Conservation (phyloP, 2,113 vertebrate species). For the Rhagologus leucostigma region DNA sequence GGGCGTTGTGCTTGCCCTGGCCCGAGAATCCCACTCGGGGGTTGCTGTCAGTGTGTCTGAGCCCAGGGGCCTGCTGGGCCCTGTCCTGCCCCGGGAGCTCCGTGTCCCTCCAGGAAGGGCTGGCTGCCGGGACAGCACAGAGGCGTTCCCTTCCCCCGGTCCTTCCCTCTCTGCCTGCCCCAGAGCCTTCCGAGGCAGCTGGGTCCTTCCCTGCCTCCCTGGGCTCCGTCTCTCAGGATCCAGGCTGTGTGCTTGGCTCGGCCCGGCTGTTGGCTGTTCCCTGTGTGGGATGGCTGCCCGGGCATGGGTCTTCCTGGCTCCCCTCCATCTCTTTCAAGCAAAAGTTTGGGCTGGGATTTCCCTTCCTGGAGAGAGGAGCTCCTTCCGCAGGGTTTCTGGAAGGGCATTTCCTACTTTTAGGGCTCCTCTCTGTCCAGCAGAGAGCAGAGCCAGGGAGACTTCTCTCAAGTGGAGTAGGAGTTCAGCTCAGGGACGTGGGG, state of each 20-base stretch:
- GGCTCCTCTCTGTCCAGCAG: not conserved
- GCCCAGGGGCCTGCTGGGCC: not conserved
- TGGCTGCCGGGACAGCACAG: not conserved
- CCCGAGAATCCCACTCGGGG: rapidly evolving
- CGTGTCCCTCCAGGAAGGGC: not conserved
- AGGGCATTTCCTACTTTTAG: not conserved
- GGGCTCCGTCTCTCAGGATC: not conserved
- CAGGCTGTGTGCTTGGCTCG: not conserved
- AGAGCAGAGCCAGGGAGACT: not conserved
- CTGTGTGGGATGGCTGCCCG: not conserved
- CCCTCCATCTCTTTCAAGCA: not conserved
- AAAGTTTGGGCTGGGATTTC: not conserved
- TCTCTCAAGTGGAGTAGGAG: not conserved
- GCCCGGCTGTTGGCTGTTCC: not conserved
- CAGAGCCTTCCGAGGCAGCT: not conserved
- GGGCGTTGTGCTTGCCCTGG: not conserved
- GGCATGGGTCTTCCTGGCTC: not conserved
- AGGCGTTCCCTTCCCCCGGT: not conserved
- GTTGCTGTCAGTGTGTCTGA: not conserved
- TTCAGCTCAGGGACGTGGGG: not conserved
- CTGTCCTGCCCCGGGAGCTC: not conserved
- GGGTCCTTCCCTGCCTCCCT: not conserved
- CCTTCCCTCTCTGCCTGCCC: not conserved
- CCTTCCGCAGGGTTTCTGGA: not conserved
- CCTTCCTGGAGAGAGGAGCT: not conserved